Evolutionary conservation across 2,113 vertebrate genomes (phyloP).

Genomic region (Anoplopoma fimbria): DNA sequence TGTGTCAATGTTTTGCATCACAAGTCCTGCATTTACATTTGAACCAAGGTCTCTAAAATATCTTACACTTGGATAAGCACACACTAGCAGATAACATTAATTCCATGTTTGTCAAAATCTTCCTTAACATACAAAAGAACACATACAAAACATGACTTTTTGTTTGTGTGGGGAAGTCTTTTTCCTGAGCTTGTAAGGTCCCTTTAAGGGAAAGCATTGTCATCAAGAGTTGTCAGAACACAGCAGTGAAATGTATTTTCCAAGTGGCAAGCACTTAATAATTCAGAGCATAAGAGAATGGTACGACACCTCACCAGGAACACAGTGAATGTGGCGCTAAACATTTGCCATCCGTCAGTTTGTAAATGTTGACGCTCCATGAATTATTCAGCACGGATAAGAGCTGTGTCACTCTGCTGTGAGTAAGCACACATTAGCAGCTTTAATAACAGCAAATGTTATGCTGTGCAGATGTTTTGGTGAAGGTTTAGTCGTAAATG

Average conservation of each 20-base stretch:
- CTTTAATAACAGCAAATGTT: conserved; percentile 20
- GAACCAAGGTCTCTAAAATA: background rate
- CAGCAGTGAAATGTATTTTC: background rate
- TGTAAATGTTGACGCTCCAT: conserved; percentile 31
- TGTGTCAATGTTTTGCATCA: background rate
- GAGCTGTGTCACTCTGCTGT: conserved; percentile 31
- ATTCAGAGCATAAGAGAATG: conserved; percentile 35
- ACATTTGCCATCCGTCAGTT: conserved; percentile 31
- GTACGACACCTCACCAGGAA: conserved; percentile 20
- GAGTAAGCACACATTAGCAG: conserved; percentile 21
- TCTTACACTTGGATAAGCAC: background rate
- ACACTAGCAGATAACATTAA: background rate
- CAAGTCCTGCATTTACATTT: background rate
- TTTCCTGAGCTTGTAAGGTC: background rate
- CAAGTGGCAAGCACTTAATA: conserved; percentile 31
- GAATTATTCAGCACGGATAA: conserved; percentile 56
- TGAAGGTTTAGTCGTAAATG: background rate
- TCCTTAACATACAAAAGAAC: background rate
- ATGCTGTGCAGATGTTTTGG: background rate
- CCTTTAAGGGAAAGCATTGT: background rate
- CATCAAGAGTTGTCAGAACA: background rate
- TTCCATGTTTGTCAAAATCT: background rate
- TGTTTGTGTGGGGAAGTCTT: background rate
- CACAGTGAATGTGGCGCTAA: conserved; percentile 16
- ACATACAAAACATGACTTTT: background rate